phyloP scores from a whole-genome alignment of 2,797 vertebrate genomes.

The Takifugu rubripes region DNA sequence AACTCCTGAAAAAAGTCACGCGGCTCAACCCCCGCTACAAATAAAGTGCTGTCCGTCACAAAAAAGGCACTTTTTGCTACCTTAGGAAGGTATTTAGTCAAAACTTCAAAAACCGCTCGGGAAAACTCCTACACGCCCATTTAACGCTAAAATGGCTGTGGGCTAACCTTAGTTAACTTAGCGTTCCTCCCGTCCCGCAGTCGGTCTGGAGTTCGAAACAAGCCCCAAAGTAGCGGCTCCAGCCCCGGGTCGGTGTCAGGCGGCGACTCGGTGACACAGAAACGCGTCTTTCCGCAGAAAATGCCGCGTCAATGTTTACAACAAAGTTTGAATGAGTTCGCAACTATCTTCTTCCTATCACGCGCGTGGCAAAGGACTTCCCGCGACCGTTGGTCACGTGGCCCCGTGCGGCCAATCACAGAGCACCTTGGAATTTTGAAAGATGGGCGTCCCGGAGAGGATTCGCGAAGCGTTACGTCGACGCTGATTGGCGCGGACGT shows the following conservation, averaged over 20 bases:
- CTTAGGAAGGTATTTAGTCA: conserved; percentile 10
- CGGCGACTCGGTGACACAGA: not conserved
- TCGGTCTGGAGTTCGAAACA: not conserved
- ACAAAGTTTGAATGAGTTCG: conserved; percentile 62
- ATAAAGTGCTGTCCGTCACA: not conserved
- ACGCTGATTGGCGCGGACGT: conserved; percentile 68
- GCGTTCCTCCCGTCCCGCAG: not conserved
- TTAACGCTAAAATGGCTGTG: conserved; percentile 27
- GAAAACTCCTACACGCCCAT: conserved; percentile 51
- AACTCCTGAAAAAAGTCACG: conserved; percentile 37
- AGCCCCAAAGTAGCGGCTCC: not conserved
- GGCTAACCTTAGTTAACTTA: not conserved
- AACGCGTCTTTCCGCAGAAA: conserved; percentile 25
- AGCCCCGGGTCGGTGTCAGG: conserved; percentile 10
- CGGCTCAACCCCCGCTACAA: conserved; percentile 12
- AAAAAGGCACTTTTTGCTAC: conserved; percentile 4
- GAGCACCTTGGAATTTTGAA: conserved; percentile 72
- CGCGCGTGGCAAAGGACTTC: conserved; percentile 80
- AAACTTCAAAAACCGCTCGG: conserved; percentile 7
- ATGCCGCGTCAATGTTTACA: conserved; percentile 66
- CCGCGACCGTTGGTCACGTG: conserved; percentile 96
- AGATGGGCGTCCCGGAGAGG: conserved; percentile 62
- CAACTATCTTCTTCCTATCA: conserved; percentile 54
- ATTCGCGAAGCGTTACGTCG: conserved; percentile 38
- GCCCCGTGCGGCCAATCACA: conserved; percentile 68